A percentile compares a stretch with the other conserved stretches of the same genome.
phyloP scores from a whole-genome alignment of 2,888 invertebrate genomes.

The Opisthograptis luteolata region DNA sequence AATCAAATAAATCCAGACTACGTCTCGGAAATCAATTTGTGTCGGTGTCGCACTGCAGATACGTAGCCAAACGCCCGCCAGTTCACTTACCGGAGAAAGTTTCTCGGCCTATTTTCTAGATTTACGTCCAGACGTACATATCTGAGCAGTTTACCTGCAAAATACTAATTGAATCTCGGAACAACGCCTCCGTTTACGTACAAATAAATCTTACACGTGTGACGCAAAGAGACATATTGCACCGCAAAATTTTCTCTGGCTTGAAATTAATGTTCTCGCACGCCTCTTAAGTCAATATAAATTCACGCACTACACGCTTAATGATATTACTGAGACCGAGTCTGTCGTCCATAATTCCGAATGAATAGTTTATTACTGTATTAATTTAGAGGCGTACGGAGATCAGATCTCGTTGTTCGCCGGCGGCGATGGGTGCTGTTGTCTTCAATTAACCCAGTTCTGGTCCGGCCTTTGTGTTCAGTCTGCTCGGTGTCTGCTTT shows the following conservation, averaged over 20 bases:
- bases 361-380: slow-evolving; percentile 61
- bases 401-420: slow-evolving; percentile 65
- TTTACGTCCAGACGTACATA: slow-evolving; percentile 37
- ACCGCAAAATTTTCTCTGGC: slow-evolving; percentile 30
- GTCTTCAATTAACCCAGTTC: slow-evolving; percentile 82
- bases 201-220: slow-evolving; percentile 29
- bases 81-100: slow-evolving; percentile 57
- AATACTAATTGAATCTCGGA: slow-evolving; percentile 27
- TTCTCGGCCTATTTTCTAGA: slow-evolving; percentile 52
- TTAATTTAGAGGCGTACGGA: slow-evolving; percentile 61
- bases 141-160: slow-evolving; percentile 23
- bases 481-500: slow-evolving; percentile 81
- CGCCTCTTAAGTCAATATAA: slow-evolving; percentile 35
- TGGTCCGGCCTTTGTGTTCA: slow-evolving; percentile 69
- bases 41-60: slow-evolving; percentile 75
- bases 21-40: slow-evolving; percentile 61
- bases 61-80: slow-evolving; percentile 47
- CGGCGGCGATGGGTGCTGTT: slow-evolving; percentile 66
- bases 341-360: slow-evolving; percentile 41
- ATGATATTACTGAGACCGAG: slow-evolving; percentile 38
- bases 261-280: slow-evolving; percentile 30
- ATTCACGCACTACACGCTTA: slow-evolving; percentile 34
- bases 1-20: slow-evolving; percentile 40
- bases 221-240: slow-evolving; percentile 26
- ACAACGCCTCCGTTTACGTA: slow-evolving; percentile 19